Evolutionary conservation across 30 jellyfish, hydroid and myxozoan species (phyloP), one percentile per base, ranked within the genome.

Genomic region (Catostylus mosaicus): DNA sequence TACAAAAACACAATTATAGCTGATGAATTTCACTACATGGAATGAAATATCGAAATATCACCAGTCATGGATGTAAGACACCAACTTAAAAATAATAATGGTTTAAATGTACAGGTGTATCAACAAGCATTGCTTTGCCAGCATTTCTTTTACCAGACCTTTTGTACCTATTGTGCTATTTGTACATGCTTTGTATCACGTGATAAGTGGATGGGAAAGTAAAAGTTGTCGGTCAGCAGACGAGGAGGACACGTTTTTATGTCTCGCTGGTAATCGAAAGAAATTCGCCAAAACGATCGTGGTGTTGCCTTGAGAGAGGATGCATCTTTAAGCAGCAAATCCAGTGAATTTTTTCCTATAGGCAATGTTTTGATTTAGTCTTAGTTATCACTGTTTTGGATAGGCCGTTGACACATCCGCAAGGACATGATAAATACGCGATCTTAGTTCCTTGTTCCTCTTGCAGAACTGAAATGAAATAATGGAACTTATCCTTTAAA

Each of bases 121-220:
- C 71, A 23, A 11, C 22, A 11, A 43, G 16, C 67, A 14, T 14
- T 14, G 24, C 40, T 22, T 26, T 29, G 71, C n/a, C 67, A 7
- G 19, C 33, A 59, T 16, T 38, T 24, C 71, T 59, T 4, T 29
- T 59, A 27, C 26, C 6, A 23, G 1, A 16, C 38, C 20, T n/a
- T 20, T 43, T 43, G 56, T 43, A 4, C 37, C 43, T 24, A 48
- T 48, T 48, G 63, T 48, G 14, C 23, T 48, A 48, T 22, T 8
- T 59, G 71, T 59, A 59, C 71, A 59, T 59, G 71, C 71, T 59
- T 23, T 18, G 3, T 23, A 27, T 59, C 71, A 59, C 71, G 71
- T 59, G 71, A 59, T 48, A 3, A 16, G 20, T 2, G 23, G 24
- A 7, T 3, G 71, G 71, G 71, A 59, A 59, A 59, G 71, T 59